phyloP scores from a whole-genome alignment of 2,113 vertebrate species.

The Colossoma macropomum region DNA sequence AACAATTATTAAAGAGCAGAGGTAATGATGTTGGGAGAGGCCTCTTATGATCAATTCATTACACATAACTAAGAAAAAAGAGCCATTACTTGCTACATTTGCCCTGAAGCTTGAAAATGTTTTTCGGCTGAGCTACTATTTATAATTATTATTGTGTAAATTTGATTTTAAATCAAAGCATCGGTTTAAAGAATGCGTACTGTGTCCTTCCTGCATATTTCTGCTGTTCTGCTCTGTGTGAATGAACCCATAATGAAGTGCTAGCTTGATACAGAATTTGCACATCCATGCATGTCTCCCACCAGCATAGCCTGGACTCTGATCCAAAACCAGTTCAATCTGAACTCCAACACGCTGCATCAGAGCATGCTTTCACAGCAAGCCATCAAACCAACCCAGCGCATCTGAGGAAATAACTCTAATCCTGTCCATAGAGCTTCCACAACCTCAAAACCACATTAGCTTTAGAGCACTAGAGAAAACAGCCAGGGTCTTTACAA shows the following conservation, averaged over 20 bases:
- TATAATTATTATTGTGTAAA: no score
- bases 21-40: no score
- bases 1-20: no score
- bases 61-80: no score
- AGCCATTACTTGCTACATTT: no score
- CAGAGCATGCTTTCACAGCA: constrained; percentile 45
- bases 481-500: not conserved
- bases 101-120: no score
- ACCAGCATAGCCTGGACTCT: not conserved
- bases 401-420: constrained; percentile 19
- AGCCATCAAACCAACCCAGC: not conserved
- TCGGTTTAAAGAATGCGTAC: no score
- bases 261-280: not conserved
- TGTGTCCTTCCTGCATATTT: no score
- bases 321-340: not conserved
- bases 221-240: not conserved
- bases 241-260: not conserved
- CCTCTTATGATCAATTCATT: no score
- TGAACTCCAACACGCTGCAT: not conserved
- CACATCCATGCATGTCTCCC: constrained; percentile 29
- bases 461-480: not conserved
- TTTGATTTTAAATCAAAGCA: no score
- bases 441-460: constrained; percentile 54
- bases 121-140: no score
- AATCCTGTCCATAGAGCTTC: constrained; percentile 60